Evolutionary conservation across 2,113 vertebrate species (phyloP), one percentile per base, ranked within the genome.

Genomic region (Electrona antarctica): DNA sequence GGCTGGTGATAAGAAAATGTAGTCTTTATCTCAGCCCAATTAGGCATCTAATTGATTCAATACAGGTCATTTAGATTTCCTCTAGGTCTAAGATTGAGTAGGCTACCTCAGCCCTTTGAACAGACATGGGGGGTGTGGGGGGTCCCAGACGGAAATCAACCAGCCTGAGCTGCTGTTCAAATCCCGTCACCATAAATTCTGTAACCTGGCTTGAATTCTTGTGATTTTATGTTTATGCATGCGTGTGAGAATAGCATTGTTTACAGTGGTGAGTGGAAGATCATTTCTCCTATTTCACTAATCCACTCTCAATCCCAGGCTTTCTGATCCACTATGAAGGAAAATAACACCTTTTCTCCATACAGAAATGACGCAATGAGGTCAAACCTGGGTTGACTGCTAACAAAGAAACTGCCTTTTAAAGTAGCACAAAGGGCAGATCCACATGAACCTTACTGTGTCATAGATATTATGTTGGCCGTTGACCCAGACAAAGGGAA

Each of bases 11-110:
- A 85, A 87, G 88, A 70, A 82, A 80, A 85, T 46, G 7, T 67
- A 61, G 80, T 87, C 83, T 88, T 85, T 85, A 89, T 87, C 86
- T 86, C 73, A 59, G 83, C 60, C 78, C 84, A 88, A 84, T 88
- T 86, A 86, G 82, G 78, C 77, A 83, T 74, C 80, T 85, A 89
- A 90, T 86, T 87, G 86, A 87, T 90, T 88, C 78, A 82, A 85
- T 76, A 77, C 59, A 62, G 82, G 80, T 75, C 78, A 79, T 80
- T 89, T 85, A 80, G 76, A 56, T 73, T 64, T 85, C 74, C 71
- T 80, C 55, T 73, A 71, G 78, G 69, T 47, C 57, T 52, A 28
- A 56, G 81, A 89, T 73, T 29, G 79, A 88, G 83, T 57, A 21
- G 21, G 21, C 21, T 21, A 67, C 51, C 62, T 68, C 66, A 55